Percentiles rank a stretch among this genome's conserved stretches.
Conservation (phyloP, 2,113 vertebrate genomes). For the Callocephalon fimbriatum region DNA sequence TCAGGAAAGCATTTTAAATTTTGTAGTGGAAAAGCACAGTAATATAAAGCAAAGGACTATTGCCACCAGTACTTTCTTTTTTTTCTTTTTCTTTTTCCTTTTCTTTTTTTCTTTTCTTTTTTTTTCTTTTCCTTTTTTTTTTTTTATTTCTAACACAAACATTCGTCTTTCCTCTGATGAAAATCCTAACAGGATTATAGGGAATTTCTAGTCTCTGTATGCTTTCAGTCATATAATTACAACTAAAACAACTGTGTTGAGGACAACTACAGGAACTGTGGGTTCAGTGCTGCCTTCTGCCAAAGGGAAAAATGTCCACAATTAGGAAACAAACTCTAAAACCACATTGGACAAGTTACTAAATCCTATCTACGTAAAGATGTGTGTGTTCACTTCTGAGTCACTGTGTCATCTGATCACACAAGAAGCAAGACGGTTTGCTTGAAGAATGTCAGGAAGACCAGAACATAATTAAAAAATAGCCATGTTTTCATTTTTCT, state of each 20-base stretch:
- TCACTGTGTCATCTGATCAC: conserved; percentile 4
- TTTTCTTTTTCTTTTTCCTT: neutral
- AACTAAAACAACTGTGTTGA: neutral
- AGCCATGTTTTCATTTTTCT: neutral
- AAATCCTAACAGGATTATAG: neutral
- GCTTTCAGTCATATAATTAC: neutral
- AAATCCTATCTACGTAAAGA: conserved; percentile 39
- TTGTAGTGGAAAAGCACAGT: neutral
- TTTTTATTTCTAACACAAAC: neutral
- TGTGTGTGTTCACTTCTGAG: conserved; percentile 18
- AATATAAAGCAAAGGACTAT: neutral
- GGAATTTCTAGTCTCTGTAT: neutral
- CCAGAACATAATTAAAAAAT: neutral
- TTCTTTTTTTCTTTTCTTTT: neutral
- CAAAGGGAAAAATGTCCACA: neutral
- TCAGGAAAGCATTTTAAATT: neutral
- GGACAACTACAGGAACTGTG: neutral
- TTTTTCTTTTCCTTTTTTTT: neutral
- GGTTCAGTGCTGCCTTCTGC: conserved; percentile 7
- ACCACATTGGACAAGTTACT: neutral
- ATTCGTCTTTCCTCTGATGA: neutral
- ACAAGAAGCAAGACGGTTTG: neutral
- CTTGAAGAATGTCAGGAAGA: conserved; percentile 8
- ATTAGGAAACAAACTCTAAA: neutral
- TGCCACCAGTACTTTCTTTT: neutral